phyloP scores from a whole-genome alignment of 2,797 vertebrate genomes.

The Enteromius argenteus region DNA sequence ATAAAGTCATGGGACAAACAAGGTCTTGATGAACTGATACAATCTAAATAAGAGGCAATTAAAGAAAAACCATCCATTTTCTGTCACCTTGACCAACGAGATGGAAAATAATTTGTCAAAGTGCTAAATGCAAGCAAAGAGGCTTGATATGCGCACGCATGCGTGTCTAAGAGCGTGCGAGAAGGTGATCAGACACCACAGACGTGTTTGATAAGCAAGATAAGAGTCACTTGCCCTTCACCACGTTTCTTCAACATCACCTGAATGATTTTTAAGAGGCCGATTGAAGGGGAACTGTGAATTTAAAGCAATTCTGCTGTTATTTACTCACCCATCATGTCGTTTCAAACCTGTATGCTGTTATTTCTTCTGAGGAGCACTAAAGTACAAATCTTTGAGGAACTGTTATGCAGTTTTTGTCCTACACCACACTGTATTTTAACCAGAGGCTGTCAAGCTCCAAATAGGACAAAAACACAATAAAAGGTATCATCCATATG shows the following conservation, averaged over 20 bases:
- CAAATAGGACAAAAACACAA: neutral
- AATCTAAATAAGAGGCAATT: slow-evolving; percentile 33
- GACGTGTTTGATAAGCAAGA: slow-evolving; percentile 5
- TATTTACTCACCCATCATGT: slow-evolving; percentile 23
- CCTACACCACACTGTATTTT: neutral
- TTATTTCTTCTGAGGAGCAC: neutral
- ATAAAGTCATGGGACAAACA: neutral
- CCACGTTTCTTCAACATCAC: slow-evolving; percentile 34
- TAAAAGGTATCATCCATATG: neutral
- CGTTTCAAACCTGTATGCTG: slow-evolving; percentile 1
- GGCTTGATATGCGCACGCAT: neutral
- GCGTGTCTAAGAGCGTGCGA: slow-evolving; percentile 21
- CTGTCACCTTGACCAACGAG: slow-evolving; percentile 16
- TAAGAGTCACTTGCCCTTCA: neutral
- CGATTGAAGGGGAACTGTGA: neutral
- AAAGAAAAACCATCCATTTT: neutral
- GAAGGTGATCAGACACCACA: slow-evolving; percentile 11
- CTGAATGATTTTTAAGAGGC: slow-evolving; percentile 11
- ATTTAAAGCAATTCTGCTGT: slow-evolving; percentile 7
- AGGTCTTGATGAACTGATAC: slow-evolving; percentile 13
- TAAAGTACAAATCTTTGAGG: neutral
- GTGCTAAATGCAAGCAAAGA: neutral
- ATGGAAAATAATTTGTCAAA: slow-evolving; percentile 12
- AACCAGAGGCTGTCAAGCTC: slow-evolving; percentile 8
- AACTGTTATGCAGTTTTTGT: neutral